phyloP scores from a whole-genome alignment of 2,113 vertebrate species.

The Anhinga anhinga region DNA sequence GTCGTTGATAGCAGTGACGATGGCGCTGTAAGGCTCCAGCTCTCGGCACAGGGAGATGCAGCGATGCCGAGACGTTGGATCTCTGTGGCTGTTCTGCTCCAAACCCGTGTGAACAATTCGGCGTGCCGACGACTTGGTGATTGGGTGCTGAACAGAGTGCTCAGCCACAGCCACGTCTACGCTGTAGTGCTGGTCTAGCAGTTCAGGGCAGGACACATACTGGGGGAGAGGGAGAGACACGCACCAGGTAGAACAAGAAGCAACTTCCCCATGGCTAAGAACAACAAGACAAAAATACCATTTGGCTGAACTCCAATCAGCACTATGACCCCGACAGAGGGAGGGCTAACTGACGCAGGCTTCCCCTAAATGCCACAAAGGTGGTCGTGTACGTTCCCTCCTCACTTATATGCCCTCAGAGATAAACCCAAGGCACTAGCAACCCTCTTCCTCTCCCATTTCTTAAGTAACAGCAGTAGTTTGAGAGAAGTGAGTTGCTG shows the following conservation, averaged over 20 bases:
- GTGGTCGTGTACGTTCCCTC: neutral
- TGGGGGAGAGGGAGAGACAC: conserved; percentile 36
- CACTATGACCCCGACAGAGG: neutral
- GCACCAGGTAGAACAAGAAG: neutral
- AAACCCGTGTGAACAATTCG: conserved; percentile 78
- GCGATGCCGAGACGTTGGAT: conserved; percentile 73
- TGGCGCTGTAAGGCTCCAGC: conserved; percentile 80
- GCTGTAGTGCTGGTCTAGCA: conserved; percentile 86
- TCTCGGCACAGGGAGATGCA: conserved; percentile 85
- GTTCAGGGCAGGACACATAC: conserved; percentile 90
- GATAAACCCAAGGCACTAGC: neutral
- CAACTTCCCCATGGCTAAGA: neutral
- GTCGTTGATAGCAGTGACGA: conserved; percentile 68
- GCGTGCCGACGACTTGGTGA: conserved; percentile 84
- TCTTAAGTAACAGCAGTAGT: neutral
- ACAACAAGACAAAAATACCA: neutral
- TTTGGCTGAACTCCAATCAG: neutral
- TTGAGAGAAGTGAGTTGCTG: neutral
- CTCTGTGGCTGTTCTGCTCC: conserved; percentile 26
- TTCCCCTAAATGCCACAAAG: neutral
- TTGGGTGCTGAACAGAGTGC: conserved; percentile 84
- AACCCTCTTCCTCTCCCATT: neutral
- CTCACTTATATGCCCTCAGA: neutral
- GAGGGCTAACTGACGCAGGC: neutral
- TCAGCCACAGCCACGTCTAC: conserved; percentile 80